A percentile compares a stretch with the other conserved stretches of the same genome.
phyloP scores from a whole-genome alignment of 2,888 invertebrate species.

The Apodemia zela region DNA sequence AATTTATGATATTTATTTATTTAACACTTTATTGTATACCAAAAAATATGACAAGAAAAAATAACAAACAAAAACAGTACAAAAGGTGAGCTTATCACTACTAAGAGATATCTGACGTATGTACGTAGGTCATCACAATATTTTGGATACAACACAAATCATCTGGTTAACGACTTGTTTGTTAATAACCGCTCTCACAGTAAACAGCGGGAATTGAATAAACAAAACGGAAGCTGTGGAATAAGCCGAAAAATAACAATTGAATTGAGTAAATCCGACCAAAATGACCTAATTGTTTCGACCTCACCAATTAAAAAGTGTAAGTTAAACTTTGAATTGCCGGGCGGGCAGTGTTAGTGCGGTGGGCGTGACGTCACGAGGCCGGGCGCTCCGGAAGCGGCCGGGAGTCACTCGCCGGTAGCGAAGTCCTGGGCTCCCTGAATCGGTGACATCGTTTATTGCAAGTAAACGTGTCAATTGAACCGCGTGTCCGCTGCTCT shows the following conservation, averaged over 20 bases:
- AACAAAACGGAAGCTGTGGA: slow-evolving; percentile 26
- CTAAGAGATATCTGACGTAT: too few relatives aligned
- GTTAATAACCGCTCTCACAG: slow-evolving; percentile 16
- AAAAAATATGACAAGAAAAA: too few relatives aligned
- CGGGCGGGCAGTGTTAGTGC: slow-evolving; percentile 35
- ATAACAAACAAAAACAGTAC: too few relatives aligned
- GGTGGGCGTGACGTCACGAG: slow-evolving; percentile 51
- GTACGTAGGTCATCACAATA: not conserved
- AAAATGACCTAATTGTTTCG: slow-evolving; percentile 71
- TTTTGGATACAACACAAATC: not conserved
- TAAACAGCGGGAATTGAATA: slow-evolving; percentile 23
- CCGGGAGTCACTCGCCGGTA: slow-evolving; percentile 55
- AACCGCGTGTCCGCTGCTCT: slow-evolving; percentile 70
- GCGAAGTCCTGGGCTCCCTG: slow-evolving; percentile 57
- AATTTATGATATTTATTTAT: too few relatives aligned
- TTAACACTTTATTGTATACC: too few relatives aligned
- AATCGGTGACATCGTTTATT: slow-evolving; percentile 61
- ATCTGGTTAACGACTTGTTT: not conserved
- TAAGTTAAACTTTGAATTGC: slow-evolving; percentile 62
- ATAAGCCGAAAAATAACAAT: slow-evolving; percentile 27
- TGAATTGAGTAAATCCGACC: slow-evolving; percentile 53
- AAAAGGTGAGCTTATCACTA: too few relatives aligned
- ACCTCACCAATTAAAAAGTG: slow-evolving; percentile 77
- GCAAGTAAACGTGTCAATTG: slow-evolving; percentile 70
- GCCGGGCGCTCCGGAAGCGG: slow-evolving; percentile 60